These are phyloP conservation scores for Varanus salvator DNA, from an alignment of 2,113 vertebrate genomes.

Conservation along the genomic window DNA sequence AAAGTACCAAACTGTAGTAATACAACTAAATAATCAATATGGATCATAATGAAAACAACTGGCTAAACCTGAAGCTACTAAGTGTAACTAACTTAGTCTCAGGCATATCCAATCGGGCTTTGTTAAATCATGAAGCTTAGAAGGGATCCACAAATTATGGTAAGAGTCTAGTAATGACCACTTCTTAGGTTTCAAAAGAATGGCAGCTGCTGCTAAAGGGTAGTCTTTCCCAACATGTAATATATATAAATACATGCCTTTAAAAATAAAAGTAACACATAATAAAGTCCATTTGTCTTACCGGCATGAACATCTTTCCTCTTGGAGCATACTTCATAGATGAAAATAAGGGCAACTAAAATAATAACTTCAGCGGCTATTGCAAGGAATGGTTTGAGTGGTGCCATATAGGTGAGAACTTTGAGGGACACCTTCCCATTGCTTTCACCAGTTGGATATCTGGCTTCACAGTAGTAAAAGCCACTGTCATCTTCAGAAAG, in stretches of 20 bases:
- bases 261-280: neutral
- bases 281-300: constrained; percentile 45
- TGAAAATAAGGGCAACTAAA: constrained; percentile 79
- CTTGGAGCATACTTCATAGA: constrained; percentile 80
- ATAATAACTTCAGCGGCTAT: constrained; percentile 82
- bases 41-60: too few relatives aligned
- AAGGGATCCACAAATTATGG: neutral
- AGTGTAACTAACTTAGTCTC: too few relatives aligned
- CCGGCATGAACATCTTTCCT: constrained; percentile 59
- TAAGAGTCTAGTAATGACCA: neutral
- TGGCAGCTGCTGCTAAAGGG: neutral
- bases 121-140: neutral
- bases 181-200: neutral
- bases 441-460: constrained; percentile 74
- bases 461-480: constrained; percentile 82
- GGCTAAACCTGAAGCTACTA: too few relatives aligned
- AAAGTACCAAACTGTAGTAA: too few relatives aligned
- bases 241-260: neutral
- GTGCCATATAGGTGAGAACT: constrained; percentile 82
- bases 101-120: too few relatives aligned
- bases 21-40: too few relatives aligned
- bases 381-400: constrained; percentile 88
- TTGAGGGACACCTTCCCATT: constrained; percentile 69
- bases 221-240: too few relatives aligned
- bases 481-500: constrained; percentile 78